Evolutionary conservation across 2,113 vertebrate species (phyloP), one percentile per base, ranked within the genome.

Genomic region (Tenebrosternarchus preto): DNA sequence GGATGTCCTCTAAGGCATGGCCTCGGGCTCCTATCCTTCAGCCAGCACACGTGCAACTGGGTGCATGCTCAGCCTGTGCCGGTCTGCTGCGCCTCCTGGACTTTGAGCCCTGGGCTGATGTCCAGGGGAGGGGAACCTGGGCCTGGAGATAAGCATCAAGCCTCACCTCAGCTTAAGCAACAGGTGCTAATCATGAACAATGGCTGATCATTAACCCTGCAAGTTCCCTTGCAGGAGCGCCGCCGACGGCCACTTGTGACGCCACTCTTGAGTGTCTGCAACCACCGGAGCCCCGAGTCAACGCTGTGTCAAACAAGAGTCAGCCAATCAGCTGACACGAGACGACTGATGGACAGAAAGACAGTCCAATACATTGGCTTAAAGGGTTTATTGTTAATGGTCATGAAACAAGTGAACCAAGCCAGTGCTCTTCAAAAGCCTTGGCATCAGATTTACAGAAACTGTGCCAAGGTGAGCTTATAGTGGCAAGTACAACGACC

Each of bases 181-280:
- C 33, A 6, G 8, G 20, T 4, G 67, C 86, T 87, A 92, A 91
- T 91, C 91, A 92, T 91, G 90, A 92, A 91, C 87, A 86, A 83
- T 73, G 78, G 61, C 79, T 89, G 92, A 93, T 92, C 68, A 92
- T 93, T 92, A 92, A 93, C 91, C 80, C 39, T 17, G 63, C 31
- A 20, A 76, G 76, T 85, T 90, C 85, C 87, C 85, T 43, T 8
- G 89, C 77, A 20, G 76, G 17, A 25, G 64, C 55, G 67, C 63
- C 59, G 85, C 87, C 87, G 85, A 80, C 83, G 85, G 63, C 60
- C 73, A 0, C 72, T 66, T 76, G 86, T 89, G 88, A 88, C 78
- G 76, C 61, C 24, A 3, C 63, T 15, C 15, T n/a, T 67, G 66
- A 82, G 76, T 76, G 83, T 80, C 56, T 76, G 71, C 16, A 53